Evolutionary conservation across 2,797 vertebrate genomes (phyloP).

Genomic region (Ficedula albicollis): DNA sequence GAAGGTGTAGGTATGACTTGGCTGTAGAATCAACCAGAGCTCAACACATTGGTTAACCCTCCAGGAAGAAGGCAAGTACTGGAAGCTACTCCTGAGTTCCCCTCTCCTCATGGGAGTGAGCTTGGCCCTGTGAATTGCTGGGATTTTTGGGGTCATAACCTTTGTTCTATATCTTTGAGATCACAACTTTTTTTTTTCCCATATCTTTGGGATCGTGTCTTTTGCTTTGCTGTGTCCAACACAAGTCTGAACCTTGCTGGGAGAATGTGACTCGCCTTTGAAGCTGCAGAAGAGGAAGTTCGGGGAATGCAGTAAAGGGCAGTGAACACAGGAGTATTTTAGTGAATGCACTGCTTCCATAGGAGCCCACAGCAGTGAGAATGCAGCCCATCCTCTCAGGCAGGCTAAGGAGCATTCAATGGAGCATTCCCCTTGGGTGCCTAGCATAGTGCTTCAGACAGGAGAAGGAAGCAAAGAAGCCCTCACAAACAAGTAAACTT

Average conservation of each 20-base stretch:
- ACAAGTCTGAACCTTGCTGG: not conserved
- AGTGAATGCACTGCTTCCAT: not conserved
- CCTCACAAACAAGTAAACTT: not conserved
- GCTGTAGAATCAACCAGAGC: not conserved
- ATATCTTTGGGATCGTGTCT: not conserved
- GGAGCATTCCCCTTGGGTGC: not conserved
- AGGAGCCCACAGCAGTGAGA: not conserved
- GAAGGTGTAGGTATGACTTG: not conserved
- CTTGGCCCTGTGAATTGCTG: not conserved
- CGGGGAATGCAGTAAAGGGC: not conserved
- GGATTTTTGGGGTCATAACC: not conserved
- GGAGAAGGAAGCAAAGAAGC: not conserved
- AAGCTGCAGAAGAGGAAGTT: not conserved
- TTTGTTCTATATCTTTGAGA: not conserved
- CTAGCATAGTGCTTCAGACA: not conserved
- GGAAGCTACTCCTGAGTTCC: not conserved
- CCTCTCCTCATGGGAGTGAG: not conserved
- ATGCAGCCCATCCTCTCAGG: not conserved
- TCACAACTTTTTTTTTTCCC: not conserved
- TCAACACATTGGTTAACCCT: not conserved
- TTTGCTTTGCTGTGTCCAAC: not conserved
- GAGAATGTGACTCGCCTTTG: not conserved
- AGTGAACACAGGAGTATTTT: not conserved
- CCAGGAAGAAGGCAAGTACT: not conserved
- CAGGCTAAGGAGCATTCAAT: not conserved